These are phyloP conservation scores for Leuciscus waleckii DNA, from an alignment of 2,797 vertebrate species.

Conservation along the genomic window DNA sequence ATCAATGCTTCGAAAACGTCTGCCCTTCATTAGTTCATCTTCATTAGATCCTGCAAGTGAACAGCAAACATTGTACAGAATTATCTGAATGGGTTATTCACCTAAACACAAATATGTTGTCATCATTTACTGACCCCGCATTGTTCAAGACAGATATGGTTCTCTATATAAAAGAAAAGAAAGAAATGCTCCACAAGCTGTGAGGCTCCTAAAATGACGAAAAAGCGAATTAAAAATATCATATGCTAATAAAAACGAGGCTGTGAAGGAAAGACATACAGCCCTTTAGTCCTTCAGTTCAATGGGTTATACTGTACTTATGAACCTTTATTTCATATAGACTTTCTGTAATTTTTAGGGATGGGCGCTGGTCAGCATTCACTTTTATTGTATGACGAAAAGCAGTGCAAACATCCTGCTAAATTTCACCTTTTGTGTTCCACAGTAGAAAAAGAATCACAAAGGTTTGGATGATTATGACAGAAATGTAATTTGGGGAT, in stretches of 20 bases:
- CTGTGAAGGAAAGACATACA: not conserved
- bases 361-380: not conserved
- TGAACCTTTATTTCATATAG: not conserved
- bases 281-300: too few relatives aligned
- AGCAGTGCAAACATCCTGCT: too few relatives aligned
- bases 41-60: conserved; percentile 8
- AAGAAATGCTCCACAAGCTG: not conserved
- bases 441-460: not conserved
- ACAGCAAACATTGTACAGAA: conserved; percentile 14
- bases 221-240: not conserved
- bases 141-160: not conserved
- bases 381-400: not conserved
- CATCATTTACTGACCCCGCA: not conserved
- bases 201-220: not conserved
- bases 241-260: not conserved
- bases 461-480: not conserved
- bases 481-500: not conserved
- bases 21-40: conserved; percentile 25
- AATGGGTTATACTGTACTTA: not conserved
- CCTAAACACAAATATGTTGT: not conserved
- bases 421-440: not conserved
- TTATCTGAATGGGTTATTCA: conserved; percentile 7
- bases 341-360: not conserved
- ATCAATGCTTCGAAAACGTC: conserved; percentile 28
- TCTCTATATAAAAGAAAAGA: not conserved